Evolutionary conservation across 2,888 invertebrate genomes (phyloP).

Genomic region (Blastobasis lacticolella): DNA sequence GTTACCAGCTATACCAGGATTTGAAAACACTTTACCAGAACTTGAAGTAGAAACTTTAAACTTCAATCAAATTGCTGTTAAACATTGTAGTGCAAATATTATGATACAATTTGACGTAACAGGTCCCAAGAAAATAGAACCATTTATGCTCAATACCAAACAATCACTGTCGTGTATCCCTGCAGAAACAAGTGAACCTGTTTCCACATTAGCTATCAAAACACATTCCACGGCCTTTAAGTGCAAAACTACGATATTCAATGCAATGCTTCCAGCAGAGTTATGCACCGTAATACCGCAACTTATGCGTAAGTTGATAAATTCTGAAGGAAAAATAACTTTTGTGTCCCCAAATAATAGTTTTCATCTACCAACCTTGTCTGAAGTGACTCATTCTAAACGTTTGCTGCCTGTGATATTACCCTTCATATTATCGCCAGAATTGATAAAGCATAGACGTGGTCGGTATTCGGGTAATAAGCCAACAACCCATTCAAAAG

Average conservation of each 20-base stretch:
- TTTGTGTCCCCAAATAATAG: slow-evolving; percentile 8
- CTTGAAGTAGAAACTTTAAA: slow-evolving; percentile 42
- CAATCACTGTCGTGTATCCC: slow-evolving; percentile 31
- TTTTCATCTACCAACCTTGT: slow-evolving; percentile 28
- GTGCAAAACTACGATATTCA: slow-evolving; percentile 45
- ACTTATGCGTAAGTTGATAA: slow-evolving; percentile 35
- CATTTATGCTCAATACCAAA: slow-evolving; percentile 15
- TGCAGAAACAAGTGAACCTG: slow-evolving; percentile 9
- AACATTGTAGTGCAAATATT: slow-evolving; percentile 47
- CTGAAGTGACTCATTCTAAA: slow-evolving; percentile 22
- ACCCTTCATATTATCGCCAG: slow-evolving; percentile 9
- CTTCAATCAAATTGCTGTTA: slow-evolving; percentile 42
- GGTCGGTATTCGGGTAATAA: slow-evolving; percentile 19
- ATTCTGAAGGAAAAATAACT: slow-evolving; percentile 15
- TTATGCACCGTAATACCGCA: slow-evolving; percentile 53
- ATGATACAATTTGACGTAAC: slow-evolving; percentile 51
- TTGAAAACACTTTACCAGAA: slow-evolving; percentile 31
- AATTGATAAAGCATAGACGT: slow-evolving; percentile 15
- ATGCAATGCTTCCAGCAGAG: slow-evolving; percentile 54
- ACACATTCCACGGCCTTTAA: slow-evolving; percentile 42
- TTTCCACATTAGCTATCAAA: slow-evolving; percentile 16
- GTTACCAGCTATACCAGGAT: slow-evolving; percentile 32
- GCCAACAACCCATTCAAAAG: background rate
- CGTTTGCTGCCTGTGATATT: slow-evolving; percentile 9
- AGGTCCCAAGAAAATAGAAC: slow-evolving; percentile 22